Evolutionary conservation across 2,113 vertebrate species (phyloP).

Genomic region (Benthochromis sp.): DNA sequence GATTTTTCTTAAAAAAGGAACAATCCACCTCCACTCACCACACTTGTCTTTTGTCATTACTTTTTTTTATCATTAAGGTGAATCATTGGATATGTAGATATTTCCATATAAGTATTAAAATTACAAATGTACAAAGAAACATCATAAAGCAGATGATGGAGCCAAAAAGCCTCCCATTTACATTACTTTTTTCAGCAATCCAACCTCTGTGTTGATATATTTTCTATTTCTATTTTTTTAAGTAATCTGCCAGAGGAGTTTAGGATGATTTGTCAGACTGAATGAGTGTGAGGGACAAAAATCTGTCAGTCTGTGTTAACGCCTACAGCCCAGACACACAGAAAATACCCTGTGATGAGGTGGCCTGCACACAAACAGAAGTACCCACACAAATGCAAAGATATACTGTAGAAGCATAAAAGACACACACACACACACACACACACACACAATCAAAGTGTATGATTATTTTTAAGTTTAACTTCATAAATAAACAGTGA

Average conservation of each 20-base stretch:
- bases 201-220: neutral
- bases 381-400: neutral
- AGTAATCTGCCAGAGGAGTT: neutral
- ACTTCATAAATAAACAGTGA: neutral
- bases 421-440: neutral
- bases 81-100: neutral
- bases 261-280: conserved; percentile 13
- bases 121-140: neutral
- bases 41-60: neutral
- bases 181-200: neutral
- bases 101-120: neutral
- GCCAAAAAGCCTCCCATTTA: rapidly evolving
- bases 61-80: neutral
- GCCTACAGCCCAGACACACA: neutral
- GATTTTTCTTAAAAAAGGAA: neutral
- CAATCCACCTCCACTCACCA: rapidly evolving
- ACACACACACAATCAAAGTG: neutral
- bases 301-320: neutral
- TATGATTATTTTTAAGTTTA: neutral
- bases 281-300: conserved; percentile 2
- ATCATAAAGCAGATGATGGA: neutral
- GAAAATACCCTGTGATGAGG: neutral
- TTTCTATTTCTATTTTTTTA: neutral
- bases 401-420: neutral
- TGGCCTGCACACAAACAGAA: neutral